Evolutionary conservation across 2,888 invertebrate species (phyloP), one percentile per base, ranked within the genome.

Genomic region (Polydesmus complanatus): DNA sequence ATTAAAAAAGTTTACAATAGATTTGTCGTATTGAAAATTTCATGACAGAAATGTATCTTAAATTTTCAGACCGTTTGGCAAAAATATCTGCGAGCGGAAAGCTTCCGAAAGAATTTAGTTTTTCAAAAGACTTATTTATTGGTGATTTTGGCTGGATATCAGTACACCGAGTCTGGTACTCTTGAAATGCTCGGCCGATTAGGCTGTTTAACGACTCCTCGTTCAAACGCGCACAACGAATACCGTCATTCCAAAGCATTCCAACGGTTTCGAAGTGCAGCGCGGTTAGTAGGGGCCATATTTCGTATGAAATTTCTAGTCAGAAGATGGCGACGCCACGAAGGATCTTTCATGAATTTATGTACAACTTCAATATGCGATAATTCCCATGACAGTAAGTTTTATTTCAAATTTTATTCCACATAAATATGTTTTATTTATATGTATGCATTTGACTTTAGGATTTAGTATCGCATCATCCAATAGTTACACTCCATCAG

Each of bases 91-190:
- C 80, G 88, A 37, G 81, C 86, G 2, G 88, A 93, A 71, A 90
- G 91, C 70, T 87, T 86, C 68, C 81, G 88, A 62, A 92, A 91
- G 72, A 88, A 92, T 18, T 77, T 95, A 59, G 81, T 86, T 58
- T 93, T 86, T 80, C 95, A 95, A 77, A 95, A 95, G 75, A 81
- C 85, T 22, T 94, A 92, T 73, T 75, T 95, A 59, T 79, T 88
- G 65, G 79, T 85, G 19, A 80, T 86, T 62, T 71, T 88, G 53
- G 75, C 71, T 64, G 80, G 78, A 53, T 84, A 74, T 77, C 81
- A 81, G 71, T 75, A 69, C 61, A 73, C 69, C 1, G 75, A 77
- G 66, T 75, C 68, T 66, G 79, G 72, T 67, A 81, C 79, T 0
- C 65, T 79, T 21, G 71, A 72, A 14, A 66, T 19, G 71, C 74